Base-by-base conservation (phyloP, 1,140 invertebrate species). In the Drosophila watanabei region DNA sequence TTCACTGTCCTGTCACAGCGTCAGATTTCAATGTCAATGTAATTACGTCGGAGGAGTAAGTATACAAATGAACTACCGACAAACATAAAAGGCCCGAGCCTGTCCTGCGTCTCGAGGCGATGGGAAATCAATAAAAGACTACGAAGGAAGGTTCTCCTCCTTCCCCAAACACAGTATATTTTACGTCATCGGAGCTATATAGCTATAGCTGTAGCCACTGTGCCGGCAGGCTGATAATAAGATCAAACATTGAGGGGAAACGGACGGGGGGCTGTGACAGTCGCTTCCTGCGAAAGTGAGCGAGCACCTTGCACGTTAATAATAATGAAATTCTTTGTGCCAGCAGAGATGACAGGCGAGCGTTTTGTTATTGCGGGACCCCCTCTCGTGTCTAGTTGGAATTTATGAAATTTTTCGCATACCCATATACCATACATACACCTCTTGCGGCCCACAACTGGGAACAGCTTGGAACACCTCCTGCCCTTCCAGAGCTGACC, bases 11-110 rank as follows among this genome's bases (percentile, higher is more conserved):
- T 68, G 59, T 28, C 75, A n/a, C n/a, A 79, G 51, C 65, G 46
- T 54, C 60, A 73, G 65, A 82, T 76, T 89, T 89, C 85, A 89
- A 90, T 90, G 85, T 90, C 85, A 89, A 85, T 85, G 85, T 77
- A 85, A 90, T 89, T 90, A 90, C 78, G 66, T 49, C 37, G 69
- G 54, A 61, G 56, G 30, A 75, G 59, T 58, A 57, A 57, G 48
- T 66, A 81, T 69, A 81, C 75, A 75, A 79, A 90, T 90, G 62
- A 71, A 70, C 79, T 75, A 84, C 61, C 66, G 65, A 68, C 61
- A 35, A 78, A 65, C 64, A 87, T 82, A 79, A 79, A 79, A 62
- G 80, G 78, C 45, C 81, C 63, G 59, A 75, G 63, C 60, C 59
- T 49, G 61, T 65, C 43, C 62, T 86, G 80, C 62, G 60, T 63